Percentiles rank a stretch among this genome's conserved stretches.
Conservation (phyloP, 2,797 vertebrate species). For the Malacoraja senta region DNA sequence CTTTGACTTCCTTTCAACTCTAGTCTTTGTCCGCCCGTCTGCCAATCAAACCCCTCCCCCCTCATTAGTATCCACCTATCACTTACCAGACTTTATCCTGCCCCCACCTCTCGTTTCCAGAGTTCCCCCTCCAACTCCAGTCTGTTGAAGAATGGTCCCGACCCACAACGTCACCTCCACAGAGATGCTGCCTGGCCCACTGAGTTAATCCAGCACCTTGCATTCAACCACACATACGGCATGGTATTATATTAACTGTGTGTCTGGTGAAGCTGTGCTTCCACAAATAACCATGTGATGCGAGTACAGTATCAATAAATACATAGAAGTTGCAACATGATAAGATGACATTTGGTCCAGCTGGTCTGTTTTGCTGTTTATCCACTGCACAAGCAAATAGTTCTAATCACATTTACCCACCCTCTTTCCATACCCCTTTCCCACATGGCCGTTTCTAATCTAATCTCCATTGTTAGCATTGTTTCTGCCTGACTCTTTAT, state of each 20-base stretch:
- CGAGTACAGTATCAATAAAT: neutral
- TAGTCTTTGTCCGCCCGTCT: too few relatives aligned
- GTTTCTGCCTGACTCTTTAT: neutral
- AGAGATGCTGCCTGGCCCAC: too few relatives aligned
- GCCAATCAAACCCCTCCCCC: too few relatives aligned
- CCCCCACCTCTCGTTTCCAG: too few relatives aligned
- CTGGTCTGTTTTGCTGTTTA: neutral
- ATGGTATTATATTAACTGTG: neutral
- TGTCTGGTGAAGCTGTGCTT: neutral
- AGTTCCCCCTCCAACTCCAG: too few relatives aligned
- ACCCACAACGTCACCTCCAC: too few relatives aligned
- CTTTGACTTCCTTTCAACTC: too few relatives aligned
- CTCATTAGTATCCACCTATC: too few relatives aligned
- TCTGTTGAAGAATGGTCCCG: too few relatives aligned
- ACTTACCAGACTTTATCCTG: too few relatives aligned
- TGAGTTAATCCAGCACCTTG: too few relatives aligned
- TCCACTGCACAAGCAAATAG: neutral
- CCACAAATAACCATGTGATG: neutral
- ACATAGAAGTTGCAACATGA: neutral
- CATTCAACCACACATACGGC: too few relatives aligned
- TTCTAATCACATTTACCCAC: neutral
- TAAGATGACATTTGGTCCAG: neutral
- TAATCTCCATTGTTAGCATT: slow-evolving; percentile 3
- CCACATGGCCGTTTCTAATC: neutral
- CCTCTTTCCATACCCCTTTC: neutral